Base-by-base conservation (phyloP, 2,888 invertebrate genomes). In the Pecten maximus region DNA sequence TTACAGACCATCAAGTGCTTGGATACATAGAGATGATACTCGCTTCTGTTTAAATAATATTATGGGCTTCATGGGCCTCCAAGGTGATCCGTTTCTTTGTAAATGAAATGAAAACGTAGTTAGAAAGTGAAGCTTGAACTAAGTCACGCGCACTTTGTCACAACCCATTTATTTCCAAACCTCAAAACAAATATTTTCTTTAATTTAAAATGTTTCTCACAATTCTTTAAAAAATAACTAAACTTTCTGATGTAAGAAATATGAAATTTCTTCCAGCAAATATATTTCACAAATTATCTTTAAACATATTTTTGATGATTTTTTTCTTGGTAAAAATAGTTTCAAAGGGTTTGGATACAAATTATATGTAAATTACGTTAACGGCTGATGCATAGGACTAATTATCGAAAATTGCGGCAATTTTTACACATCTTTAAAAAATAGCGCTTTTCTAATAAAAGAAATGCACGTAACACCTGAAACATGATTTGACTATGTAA, bases 341-440 rank as follows among this genome's bases (percentile, higher is more conserved):
- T 74, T 28, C 28, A 74, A 74, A n/a, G 23, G 35, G 2, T 8
- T 12, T 74, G 28, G 6, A 2, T 4, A 35, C 74, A 28, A 74
- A 74, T 74, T 16, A 28, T 28, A 35, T 28, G 35, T 15, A 8
- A 35, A 74, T 74, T 74, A 12, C 35, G 28, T 12, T 54, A 74
- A 74, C 74, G 74, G 74, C 23, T 74, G 74, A 74, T 35, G 74
- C 35, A 28, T 74, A 28, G 28, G 74, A 74, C 74, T 35, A 74
- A 23, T 74, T 74, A 35, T 23, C 28, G 10, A 28, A 74, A 74
- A 74, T 74, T 74, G 28, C 28, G 8, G 74, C 23, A 74, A 74
- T 74, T 74, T 74, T 35, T 74, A 35, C 35, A 74, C 74, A 74
- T 74, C 74, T 74, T 74, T 74, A 35, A 74, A 54, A 28, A 74